Evolutionary conservation across 2,113 vertebrate genomes (phyloP), one percentile per base, ranked within the genome.

Genomic region (Cyphomyrus plagiostoma): DNA sequence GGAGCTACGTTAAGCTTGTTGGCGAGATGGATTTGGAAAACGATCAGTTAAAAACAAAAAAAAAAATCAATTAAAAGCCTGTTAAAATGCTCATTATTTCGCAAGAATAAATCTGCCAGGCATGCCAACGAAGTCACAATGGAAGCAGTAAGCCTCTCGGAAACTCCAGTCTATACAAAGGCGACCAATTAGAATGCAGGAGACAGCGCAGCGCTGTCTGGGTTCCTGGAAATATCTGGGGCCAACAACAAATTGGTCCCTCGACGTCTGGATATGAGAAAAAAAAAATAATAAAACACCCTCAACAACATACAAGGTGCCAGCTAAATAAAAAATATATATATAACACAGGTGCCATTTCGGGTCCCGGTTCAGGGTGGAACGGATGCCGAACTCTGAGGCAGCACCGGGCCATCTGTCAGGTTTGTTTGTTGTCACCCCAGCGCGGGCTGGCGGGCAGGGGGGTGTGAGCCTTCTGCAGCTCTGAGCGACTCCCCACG

Each of bases 201-300:
- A 88, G 30, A 45, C 52, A 52, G 80, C 86, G 23, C 66, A 66
- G 17, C 1, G 70, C 8, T 53, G 66, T 49, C 82, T 83, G 53
- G 15, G 49, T 45, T 23, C 86, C 30, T 88, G 83, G 52, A 58
- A 89, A 48, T 66, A 42, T 89, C 74, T 70, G 3, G 58, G 90
- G 77, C 50, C 21, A 9, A 86, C 62, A 62, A 70, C 90, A 92
- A 93, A 92, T 88, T 91, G 82, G 83, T 88, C 89, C 90, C 90
- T 58, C 53, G 88, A 92, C 56, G 90, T 88, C 91, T 87, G 70
- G 86, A 74, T 86, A 56, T 70, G 87, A 85, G 77, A 35, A 35
- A 35, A n/a, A 90, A 48, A 74, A 74, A n/a, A 49, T 7, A 39
- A 86, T 58, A 58, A 56, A 56, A 21, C 30, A 39, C 15, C 21